A percentile compares a stretch with the other conserved stretches of the same genome.
These are phyloP conservation scores for Epirrita christyi DNA, from an alignment of 2,888 invertebrate genomes.

Conservation along the genomic window DNA sequence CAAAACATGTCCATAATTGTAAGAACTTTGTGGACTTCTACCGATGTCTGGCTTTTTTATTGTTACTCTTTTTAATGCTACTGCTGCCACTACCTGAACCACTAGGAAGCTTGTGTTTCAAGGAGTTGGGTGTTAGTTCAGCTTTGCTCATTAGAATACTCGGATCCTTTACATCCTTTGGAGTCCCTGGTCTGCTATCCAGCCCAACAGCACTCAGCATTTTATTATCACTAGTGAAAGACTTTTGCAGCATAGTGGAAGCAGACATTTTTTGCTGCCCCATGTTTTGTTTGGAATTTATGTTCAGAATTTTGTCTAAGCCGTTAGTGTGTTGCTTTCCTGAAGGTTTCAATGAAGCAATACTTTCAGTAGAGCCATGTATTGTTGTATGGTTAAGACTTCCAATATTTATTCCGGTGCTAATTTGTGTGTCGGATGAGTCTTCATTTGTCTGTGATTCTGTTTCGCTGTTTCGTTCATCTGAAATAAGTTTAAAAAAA, in stretches of 20 bases:
- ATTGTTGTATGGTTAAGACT: slow-evolving; percentile 77
- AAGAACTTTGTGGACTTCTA: slow-evolving; percentile 64
- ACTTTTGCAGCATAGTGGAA: slow-evolving; percentile 72
- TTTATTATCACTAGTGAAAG: slow-evolving; percentile 72
- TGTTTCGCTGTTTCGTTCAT: slow-evolving; percentile 94
- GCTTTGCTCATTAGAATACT: slow-evolving; percentile 65
- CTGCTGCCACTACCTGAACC: slow-evolving; percentile 77
- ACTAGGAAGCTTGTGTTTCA: slow-evolving; percentile 81
- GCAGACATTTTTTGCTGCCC: slow-evolving; percentile 69
- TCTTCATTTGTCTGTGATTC: slow-evolving; percentile 93
- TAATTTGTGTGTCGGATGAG: slow-evolving; percentile 88
- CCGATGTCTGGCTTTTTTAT: slow-evolving; percentile 93
- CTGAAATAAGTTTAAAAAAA: slow-evolving; percentile 81
- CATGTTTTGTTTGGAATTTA: slow-evolving; percentile 68
- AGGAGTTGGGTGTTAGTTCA: slow-evolving; percentile 68
- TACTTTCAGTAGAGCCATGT: slow-evolving; percentile 79
- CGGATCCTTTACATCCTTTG: slow-evolving; percentile 74
- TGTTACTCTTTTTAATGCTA: slow-evolving; percentile 90
- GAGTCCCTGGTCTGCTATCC: slow-evolving; percentile 78
- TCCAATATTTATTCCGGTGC: slow-evolving; percentile 72
- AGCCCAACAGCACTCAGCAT: slow-evolving; percentile 70
- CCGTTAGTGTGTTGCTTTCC: slow-evolving; percentile 82
- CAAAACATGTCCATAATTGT: too few relatives aligned
- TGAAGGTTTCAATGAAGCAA: slow-evolving; percentile 73
- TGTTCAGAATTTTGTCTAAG: slow-evolving; percentile 70